Evolutionary conservation across 35 echinoderm and acorn worm species (phyloP).

Genomic region (Heliocidaris tuberculata): DNA sequence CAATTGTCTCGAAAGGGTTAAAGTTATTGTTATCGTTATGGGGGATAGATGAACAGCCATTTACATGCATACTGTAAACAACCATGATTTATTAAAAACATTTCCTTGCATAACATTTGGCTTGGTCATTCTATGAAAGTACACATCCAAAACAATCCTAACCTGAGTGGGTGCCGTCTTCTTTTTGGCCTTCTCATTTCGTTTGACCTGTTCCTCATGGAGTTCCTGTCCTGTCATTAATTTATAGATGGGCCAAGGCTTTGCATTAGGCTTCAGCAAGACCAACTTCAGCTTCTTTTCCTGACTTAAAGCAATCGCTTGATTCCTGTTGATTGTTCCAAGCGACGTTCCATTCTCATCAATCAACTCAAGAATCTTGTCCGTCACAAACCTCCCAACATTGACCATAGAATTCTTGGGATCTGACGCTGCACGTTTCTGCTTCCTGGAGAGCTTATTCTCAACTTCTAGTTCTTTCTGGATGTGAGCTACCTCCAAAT

Average conservation of each 20-base stretch:
- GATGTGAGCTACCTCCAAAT: slow-evolving; percentile 8
- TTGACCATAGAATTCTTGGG: slow-evolving; percentile 46
- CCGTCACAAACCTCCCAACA: slow-evolving; percentile 51
- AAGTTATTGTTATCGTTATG: too few relatives aligned
- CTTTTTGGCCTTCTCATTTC: slow-evolving; percentile 54
- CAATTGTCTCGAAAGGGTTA: too few relatives aligned
- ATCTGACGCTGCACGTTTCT: not conserved
- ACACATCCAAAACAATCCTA: not conserved
- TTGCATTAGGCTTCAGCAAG: slow-evolving; percentile 46
- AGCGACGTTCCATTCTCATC: slow-evolving; percentile 53
- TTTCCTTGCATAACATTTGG: too few relatives aligned
- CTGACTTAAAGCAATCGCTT: slow-evolving; percentile 54
- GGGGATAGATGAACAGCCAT: too few relatives aligned
- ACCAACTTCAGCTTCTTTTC: slow-evolving; percentile 61
- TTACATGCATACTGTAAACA: too few relatives aligned
- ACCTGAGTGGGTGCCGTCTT: slow-evolving; percentile 30
- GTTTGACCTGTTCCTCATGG: slow-evolving; percentile 52
- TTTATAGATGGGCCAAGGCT: slow-evolving; percentile 63
- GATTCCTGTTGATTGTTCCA: slow-evolving; percentile 44
- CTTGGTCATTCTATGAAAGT: not conserved
- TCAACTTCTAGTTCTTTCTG: slow-evolving; percentile 30
- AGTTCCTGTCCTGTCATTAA: slow-evolving; percentile 61
- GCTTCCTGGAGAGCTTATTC: slow-evolving; percentile 14
- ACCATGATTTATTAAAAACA: too few relatives aligned
- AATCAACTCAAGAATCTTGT: slow-evolving; percentile 50